Evolutionary conservation across 2,797 vertebrate genomes (phyloP).

Genomic region (Myiothlypis chrysogaster): DNA sequence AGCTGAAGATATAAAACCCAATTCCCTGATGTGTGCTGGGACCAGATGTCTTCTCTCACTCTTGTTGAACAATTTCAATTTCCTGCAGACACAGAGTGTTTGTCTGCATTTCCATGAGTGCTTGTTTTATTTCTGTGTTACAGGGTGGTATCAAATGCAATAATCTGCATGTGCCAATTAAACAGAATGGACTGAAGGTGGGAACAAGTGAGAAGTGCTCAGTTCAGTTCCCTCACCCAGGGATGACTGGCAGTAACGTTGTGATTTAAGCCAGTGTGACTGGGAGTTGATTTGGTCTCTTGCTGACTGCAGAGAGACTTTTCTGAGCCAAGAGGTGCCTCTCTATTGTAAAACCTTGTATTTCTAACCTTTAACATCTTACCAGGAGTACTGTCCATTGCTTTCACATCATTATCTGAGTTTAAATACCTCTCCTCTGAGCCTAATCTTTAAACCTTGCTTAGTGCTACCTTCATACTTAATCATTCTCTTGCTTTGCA

Average conservation of each 20-base stretch:
- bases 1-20: background rate
- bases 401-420: slow-evolving; percentile 59
- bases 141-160: background rate
- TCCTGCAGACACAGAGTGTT: background rate
- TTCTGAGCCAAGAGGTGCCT: slow-evolving; percentile 5
- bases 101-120: fast-evolving
- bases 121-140: background rate
- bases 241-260: background rate
- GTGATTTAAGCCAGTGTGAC: slow-evolving; percentile 35
- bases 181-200: fast-evolving
- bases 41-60: too few relatives aligned
- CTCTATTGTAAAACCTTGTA: slow-evolving; percentile 36
- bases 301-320: slow-evolving; percentile 12
- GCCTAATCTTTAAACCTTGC: slow-evolving; percentile 59
- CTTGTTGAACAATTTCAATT: background rate
- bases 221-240: background rate
- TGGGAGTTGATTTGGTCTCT: slow-evolving; percentile 39
- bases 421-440: slow-evolving; percentile 43
- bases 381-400: slow-evolving; percentile 44
- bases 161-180: background rate
- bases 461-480: slow-evolving; percentile 58
- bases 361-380: slow-evolving; percentile 65
- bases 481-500: slow-evolving; percentile 58
- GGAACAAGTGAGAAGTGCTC: background rate
- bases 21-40: background rate